Conservation (phyloP, 2,113 vertebrate genomes). For the Phycodurus eques region DNA sequence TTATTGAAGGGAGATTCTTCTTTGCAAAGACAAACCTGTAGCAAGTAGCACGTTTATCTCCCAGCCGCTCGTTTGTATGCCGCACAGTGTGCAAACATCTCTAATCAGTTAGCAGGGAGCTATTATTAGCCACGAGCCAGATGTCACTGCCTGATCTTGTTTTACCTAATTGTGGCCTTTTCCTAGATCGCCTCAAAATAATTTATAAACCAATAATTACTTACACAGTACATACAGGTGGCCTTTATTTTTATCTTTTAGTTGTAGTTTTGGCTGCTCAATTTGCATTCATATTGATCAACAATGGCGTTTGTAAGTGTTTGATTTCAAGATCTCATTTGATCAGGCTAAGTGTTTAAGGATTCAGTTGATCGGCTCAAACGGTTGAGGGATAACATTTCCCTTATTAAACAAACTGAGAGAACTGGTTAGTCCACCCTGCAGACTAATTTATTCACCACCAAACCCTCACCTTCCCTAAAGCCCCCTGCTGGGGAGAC, state of each 20-base stretch:
- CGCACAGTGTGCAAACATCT: conserved; percentile 4
- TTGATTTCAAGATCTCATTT: too few relatives aligned
- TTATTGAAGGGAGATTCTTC: conserved; percentile 1
- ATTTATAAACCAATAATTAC: background rate
- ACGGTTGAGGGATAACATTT: conserved; percentile 3
- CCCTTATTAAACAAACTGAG: conserved; percentile 25
- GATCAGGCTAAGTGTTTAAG: conserved; percentile 4
- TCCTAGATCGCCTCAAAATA: background rate
- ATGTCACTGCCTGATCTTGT: conserved; percentile 17
- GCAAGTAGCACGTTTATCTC: background rate
- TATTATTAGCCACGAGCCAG: conserved; percentile 29
- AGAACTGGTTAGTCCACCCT: conserved; percentile 18
- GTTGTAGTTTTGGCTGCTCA: background rate
- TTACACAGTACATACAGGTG: too few relatives aligned
- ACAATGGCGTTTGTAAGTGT: too few relatives aligned
- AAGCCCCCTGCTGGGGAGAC: conserved; percentile 25
- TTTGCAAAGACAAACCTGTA: background rate
- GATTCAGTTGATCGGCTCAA: conserved; percentile 5
- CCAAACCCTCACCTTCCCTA: conserved; percentile 30
- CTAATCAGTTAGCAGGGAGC: conserved; percentile 23
- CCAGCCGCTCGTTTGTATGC: background rate
- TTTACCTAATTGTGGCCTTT: conserved; percentile 9
- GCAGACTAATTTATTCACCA: conserved; percentile 34
- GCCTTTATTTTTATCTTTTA: background rate
- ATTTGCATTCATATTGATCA: background rate